Evolutionary conservation across 2,797 vertebrate genomes (phyloP).

Genomic region (Acrossocheilus fasciatus): DNA sequence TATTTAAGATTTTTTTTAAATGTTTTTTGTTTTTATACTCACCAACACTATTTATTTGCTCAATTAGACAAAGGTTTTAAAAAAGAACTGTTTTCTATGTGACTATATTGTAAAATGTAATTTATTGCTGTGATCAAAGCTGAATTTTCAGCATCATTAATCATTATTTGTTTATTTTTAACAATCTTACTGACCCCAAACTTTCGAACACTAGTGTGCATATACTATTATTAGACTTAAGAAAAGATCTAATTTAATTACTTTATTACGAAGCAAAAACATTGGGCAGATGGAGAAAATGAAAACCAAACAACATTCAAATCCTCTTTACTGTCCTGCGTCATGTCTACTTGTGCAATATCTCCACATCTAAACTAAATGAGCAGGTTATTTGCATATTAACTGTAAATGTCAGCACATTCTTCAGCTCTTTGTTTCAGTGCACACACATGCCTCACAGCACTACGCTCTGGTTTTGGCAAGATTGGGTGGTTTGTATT

Average conservation of each 20-base stretch:
- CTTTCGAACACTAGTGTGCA: neutral
- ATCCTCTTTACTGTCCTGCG: conserved; percentile 3
- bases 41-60: neutral
- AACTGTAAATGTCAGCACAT: conserved; percentile 49
- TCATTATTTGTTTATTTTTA: neutral
- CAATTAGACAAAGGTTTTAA: neutral
- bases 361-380: conserved; percentile 61
- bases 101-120: neutral
- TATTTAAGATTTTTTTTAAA: neutral
- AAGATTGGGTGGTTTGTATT: conserved; percentile 2
- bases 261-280: neutral
- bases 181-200: neutral
- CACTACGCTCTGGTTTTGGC: neutral
- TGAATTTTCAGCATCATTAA: neutral
- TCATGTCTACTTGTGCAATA: neutral
- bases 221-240: neutral
- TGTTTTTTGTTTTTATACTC: neutral
- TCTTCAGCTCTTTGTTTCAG: conserved; percentile 44
- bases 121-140: neutral
- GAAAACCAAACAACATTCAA: conserved; percentile 29
- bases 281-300: neutral
- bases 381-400: conserved; percentile 71
- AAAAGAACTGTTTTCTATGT: neutral
- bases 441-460: conserved; percentile 14
- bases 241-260: neutral